These are phyloP conservation scores for Pentalonia nigronervosa DNA, from an alignment of 1,140 invertebrate genomes.

Conservation along the genomic window DNA sequence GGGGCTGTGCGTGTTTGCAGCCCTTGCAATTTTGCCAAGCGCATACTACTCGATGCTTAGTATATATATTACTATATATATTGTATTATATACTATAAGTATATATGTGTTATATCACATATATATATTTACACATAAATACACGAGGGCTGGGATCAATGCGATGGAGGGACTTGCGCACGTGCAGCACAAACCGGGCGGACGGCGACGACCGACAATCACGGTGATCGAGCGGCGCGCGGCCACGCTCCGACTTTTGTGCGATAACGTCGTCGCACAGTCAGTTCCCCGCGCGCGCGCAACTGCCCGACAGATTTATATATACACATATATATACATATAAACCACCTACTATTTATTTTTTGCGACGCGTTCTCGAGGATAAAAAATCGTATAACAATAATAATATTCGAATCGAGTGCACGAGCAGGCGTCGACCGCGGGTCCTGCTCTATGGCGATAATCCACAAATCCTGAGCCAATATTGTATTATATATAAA, in stretches of 20 bases:
- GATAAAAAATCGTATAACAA: neutral
- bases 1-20: no score
- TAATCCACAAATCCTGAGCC: constrained; percentile 19
- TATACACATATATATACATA: neutral
- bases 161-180: neutral
- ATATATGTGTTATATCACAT: neutral
- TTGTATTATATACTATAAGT: neutral
- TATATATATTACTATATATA: no score
- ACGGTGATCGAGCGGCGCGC: neutral
- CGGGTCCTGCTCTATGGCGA: neutral
- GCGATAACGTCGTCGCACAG: neutral
- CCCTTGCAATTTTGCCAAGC: no score
- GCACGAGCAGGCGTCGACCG: constrained; percentile 33
- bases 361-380: neutral
- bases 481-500: neutral
- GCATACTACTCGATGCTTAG: no score
- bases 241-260: neutral
- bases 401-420: constrained; percentile 50
- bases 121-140: neutral
- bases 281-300: neutral
- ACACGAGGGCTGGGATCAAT: neutral
- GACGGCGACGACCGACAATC: neutral
- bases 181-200: neutral
- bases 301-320: neutral
- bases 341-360: neutral